Evolutionary conservation across 2,888 invertebrate genomes (phyloP).

Genomic region (Toxonevra muliebris): DNA sequence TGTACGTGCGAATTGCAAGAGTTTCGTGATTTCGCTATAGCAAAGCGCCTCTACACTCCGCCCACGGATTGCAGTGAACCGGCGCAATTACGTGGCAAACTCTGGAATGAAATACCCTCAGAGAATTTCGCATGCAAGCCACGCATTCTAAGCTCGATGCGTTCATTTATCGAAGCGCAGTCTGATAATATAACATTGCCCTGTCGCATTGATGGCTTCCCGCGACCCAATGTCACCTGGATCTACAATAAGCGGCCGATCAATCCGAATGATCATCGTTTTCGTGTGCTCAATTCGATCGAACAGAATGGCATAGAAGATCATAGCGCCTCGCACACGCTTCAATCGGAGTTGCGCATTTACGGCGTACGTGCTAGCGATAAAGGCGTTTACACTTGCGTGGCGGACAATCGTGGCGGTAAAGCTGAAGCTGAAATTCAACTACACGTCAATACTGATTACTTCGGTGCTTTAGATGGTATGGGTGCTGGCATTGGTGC

Average conservation of each 20-base stretch:
- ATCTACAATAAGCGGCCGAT: constrained; percentile 58
- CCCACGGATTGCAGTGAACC: constrained; percentile 81
- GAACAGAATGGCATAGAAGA: constrained; percentile 47
- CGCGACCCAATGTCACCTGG: constrained; percentile 82
- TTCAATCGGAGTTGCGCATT: constrained; percentile 71
- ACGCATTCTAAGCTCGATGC: constrained; percentile 69
- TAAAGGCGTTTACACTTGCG: constrained; percentile 79
- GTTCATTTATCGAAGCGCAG: constrained; percentile 69
- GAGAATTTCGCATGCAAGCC: constrained; percentile 86
- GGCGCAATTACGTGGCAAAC: constrained; percentile 71
- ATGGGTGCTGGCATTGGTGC: constrained; percentile 56
- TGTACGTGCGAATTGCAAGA: constrained; percentile 86
- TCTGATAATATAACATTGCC: constrained; percentile 76
- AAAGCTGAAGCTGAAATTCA: constrained; percentile 79
- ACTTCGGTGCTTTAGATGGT: constrained; percentile 53
- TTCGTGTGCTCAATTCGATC: constrained; percentile 55
- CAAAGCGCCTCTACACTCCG: constrained; percentile 77
- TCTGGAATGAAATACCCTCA: constrained; percentile 77
- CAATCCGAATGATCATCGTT: constrained; percentile 55
- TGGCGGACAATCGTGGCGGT: constrained; percentile 85
- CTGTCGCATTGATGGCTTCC: constrained; percentile 72
- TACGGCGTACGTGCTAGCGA: constrained; percentile 72
- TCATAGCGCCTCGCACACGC: constrained; percentile 30
- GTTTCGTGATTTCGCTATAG: constrained; percentile 80
- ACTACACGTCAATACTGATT: constrained; percentile 67